Evolutionary conservation across 2,113 vertebrate species (phyloP).

Genomic region (Strix uralensis): DNA sequence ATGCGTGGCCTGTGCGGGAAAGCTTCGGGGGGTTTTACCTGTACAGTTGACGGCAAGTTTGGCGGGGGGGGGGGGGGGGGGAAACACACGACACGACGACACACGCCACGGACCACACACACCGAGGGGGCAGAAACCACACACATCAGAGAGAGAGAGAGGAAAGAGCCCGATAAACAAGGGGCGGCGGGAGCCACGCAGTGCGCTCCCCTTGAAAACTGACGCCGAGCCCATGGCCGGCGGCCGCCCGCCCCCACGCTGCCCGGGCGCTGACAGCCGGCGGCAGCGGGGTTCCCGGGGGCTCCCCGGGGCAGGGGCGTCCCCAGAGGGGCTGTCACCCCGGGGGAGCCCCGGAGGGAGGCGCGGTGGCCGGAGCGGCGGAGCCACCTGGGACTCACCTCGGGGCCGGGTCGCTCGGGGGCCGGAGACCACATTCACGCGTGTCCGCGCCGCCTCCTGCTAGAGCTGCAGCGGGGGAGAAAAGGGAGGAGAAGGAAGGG

Average conservation of each 20-base stretch:
- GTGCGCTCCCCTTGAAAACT: too few relatives aligned
- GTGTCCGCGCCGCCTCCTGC: not conserved
- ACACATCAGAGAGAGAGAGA: not conserved
- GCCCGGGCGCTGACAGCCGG: too few relatives aligned
- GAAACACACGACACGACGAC: too few relatives aligned
- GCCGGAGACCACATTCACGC: not conserved
- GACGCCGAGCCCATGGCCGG: too few relatives aligned
- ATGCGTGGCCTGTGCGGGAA: accelerated
- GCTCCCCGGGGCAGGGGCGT: too few relatives aligned
- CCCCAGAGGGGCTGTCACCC: too few relatives aligned
- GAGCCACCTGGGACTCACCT: slow-evolving; percentile 8
- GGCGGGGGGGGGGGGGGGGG: not conserved
- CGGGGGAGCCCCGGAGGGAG: not conserved
- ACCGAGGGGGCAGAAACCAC: not conserved
- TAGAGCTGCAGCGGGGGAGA: not conserved
- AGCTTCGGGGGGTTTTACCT: not conserved
- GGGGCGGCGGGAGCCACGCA: too few relatives aligned
- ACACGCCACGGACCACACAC: too few relatives aligned
- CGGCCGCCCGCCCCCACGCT: too few relatives aligned
- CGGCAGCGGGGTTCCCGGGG: too few relatives aligned
- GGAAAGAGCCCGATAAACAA: too few relatives aligned
- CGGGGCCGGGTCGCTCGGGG: not conserved
- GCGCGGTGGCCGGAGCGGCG: not conserved
- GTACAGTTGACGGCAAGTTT: not conserved
- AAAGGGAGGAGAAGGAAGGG: not conserved